A percentile compares a stretch with the other conserved stretches of the same genome.
Evolutionary conservation across 2,113 vertebrate genomes (phyloP).

Genomic region (Ochotona princeps): DNA sequence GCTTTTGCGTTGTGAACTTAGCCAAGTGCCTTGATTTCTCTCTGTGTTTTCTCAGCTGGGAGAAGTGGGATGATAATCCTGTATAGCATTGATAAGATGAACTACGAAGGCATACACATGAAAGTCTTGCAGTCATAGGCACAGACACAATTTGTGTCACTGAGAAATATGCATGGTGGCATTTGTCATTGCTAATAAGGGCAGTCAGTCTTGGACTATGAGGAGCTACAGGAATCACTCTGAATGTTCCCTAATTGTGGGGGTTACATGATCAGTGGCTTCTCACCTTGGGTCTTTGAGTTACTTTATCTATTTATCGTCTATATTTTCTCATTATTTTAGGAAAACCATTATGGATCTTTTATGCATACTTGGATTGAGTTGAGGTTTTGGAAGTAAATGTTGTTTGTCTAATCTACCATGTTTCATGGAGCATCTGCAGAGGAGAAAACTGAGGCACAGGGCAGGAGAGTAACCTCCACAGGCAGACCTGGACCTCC

Average conservation of each 20-base stretch:
- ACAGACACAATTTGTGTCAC: too few relatives aligned
- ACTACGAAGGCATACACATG: fast-evolving
- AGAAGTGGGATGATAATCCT: not conserved
- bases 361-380: slow-evolving; percentile 27
- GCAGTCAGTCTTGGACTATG: not conserved
- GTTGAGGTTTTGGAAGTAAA: not conserved
- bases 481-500: too few relatives aligned
- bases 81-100: not conserved
- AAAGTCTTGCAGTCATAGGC: not conserved
- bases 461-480: not conserved
- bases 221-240: not conserved
- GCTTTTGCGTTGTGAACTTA: slow-evolving; percentile 6
- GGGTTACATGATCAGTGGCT: not conserved
- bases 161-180: not conserved
- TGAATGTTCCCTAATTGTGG: not conserved
- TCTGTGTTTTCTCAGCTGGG: not conserved
- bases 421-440: not conserved
- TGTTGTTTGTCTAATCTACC: not conserved
- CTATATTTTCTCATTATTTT: slow-evolving; percentile 52
- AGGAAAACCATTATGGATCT: not conserved
- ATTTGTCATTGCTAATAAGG: not conserved
- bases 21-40: not conserved
- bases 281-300: not conserved
- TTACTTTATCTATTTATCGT: slow-evolving; percentile 21
- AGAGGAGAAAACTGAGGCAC: not conserved